phyloP scores from a whole-genome alignment of 2,797 vertebrate species.

The Rhabdomys pumilio region DNA sequence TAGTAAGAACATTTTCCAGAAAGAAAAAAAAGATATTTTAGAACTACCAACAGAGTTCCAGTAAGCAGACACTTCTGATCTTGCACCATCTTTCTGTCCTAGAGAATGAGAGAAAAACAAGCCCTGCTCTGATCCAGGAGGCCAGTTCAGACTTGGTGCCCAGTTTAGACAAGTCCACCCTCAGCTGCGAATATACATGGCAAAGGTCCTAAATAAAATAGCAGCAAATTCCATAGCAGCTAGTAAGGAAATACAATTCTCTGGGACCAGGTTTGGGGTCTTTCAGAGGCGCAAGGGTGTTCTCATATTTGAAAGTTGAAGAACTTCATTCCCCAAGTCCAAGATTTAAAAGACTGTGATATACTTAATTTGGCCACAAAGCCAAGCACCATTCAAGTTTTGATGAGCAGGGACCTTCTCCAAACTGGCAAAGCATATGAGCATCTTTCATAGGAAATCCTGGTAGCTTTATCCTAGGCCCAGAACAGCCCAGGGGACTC shows the following conservation, averaged over 20 bases:
- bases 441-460: not conserved
- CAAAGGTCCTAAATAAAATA: not conserved
- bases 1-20: not conserved
- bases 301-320: not conserved
- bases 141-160: not conserved
- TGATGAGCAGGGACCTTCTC: not conserved
- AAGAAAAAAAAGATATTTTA: not conserved
- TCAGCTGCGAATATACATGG: not conserved
- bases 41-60: not conserved
- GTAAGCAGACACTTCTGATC: not conserved
- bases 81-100: not conserved
- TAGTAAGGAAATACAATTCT: not conserved
- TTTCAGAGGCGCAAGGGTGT: not conserved
- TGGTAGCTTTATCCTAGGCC: too few species aligned
- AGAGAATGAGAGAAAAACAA: not conserved
- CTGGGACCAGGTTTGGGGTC: not conserved
- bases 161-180: not conserved
- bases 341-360: not conserved
- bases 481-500: too few species aligned
- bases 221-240: not conserved
- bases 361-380: not conserved
- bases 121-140: not conserved
- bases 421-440: accelerated
- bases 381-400: not conserved
- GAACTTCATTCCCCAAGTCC: not conserved